Evolutionary conservation across 2,797 vertebrate genomes (phyloP), one percentile per base, ranked within the genome.

Genomic region (Hoplostethus atlanticus): DNA sequence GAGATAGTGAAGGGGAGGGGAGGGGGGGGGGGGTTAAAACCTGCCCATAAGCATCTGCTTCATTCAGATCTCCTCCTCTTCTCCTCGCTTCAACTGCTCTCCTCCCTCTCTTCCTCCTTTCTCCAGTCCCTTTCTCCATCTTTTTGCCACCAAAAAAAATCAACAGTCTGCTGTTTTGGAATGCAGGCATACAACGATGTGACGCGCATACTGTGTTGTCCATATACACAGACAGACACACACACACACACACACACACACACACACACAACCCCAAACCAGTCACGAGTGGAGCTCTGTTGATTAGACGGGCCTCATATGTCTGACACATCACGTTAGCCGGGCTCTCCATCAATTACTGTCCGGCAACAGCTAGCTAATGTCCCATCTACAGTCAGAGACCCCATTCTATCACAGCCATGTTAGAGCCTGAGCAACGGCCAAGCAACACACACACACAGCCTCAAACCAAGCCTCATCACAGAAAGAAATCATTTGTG

Each of bases 1-100:
- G 64, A 63, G 63, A 74, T 16, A 44, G 9, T 34, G 30, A 21
- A 25, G 60, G 59, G 2, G 6, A 36, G 40, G 61, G 30, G 46
- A 12, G 31, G 40, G 25, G 16, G 38, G 15, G 62, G 68, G 73
- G 66, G 65, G 60, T 81, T 78, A 69, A 89, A 90, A 88, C 70
- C 81, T 87, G 83, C 91, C 89, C 90, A 91, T 82, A 92, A 94
- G 94, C 95, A 95, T 93, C 93, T 94, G 94, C 85, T 92, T 85
- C 77, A 87, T 88, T 89, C 83, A 85, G 76, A 84, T 86, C 88
- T 89, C 71, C 64, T 85, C 76, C 67, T 83, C 73, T 74, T 63
- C 57, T 51, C 46, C 17, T 28, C n/a, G 28, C 63, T 5, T 28
- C 36, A n/a, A 25, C 28, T 17, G 21, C 31, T 10, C 28, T 58